These are phyloP conservation scores for Troides helena DNA, from an alignment of 2,888 invertebrate species.

Conservation along the genomic window DNA sequence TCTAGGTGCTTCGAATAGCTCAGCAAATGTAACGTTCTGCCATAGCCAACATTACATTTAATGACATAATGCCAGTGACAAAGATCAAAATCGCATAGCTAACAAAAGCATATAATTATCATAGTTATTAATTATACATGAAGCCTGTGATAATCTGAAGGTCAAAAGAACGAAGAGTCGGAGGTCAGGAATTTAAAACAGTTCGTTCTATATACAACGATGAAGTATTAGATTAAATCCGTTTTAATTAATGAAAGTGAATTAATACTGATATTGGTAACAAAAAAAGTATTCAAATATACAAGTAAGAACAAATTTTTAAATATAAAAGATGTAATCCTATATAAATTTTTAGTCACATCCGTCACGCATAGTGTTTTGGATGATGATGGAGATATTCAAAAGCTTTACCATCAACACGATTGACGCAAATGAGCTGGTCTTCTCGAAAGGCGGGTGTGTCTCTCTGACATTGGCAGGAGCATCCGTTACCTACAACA, in stretches of 20 bases:
- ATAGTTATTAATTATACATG: constrained; percentile 19
- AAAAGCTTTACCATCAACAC: constrained; percentile 82
- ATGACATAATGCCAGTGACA: constrained; percentile 3
- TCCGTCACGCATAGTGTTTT: neutral
- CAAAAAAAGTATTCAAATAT: neutral
- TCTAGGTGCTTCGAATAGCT: neutral
- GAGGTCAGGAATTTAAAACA: constrained; percentile 13
- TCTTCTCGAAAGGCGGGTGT: constrained; percentile 87
- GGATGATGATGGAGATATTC: no score
- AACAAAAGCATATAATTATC: constrained; percentile 11
- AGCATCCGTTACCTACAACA: constrained; percentile 80
- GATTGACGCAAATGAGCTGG: constrained; percentile 84
- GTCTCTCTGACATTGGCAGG: constrained; percentile 81
- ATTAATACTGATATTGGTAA: neutral
- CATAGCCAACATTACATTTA: neutral
- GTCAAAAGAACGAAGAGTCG: constrained; percentile 14
- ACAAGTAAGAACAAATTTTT: neutral
- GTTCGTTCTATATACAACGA: neutral
- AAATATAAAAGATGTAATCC: no score
- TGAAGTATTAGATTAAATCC: neutral
- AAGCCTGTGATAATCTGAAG: constrained; percentile 16
- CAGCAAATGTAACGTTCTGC: neutral
- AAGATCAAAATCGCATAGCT: neutral
- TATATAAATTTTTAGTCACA: neutral
- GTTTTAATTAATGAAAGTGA: neutral